Evolutionary conservation across 2,888 invertebrate species (phyloP), one percentile per base, ranked within the genome.

Genomic region (Drosophila emarginata): DNA sequence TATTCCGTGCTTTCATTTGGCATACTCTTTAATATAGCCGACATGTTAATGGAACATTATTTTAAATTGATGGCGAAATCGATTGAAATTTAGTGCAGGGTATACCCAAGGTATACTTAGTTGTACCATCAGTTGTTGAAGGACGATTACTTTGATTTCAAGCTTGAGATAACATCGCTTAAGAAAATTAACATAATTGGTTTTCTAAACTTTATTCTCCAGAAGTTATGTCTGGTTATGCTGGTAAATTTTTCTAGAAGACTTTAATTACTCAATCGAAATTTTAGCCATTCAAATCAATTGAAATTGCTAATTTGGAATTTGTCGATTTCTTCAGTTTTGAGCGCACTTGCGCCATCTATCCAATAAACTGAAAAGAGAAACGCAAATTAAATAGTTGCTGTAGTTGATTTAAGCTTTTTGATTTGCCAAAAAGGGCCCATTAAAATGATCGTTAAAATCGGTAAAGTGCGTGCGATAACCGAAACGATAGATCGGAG

Each of bases 401-500:
- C 6, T 2, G 6, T 14, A 36, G 32, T 54, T 54, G 11, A 32
- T 18, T 54, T 18, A 15, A 54, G 18, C 36, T 54, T 52, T 52
- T 36, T n/a, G 36, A 36, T 54, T 45, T 21, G 45, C 45, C 21
- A 54, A 36, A 18, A 36, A 54, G 54, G 54, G 54, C 18, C 54
- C 54, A 54, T 54, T 26, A 54, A 36, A 45, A 2, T 21, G 45
- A 45, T 45, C 45, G 21, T 45, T 12, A 45, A 45, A 45, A 45
- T 45, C 45, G 18, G 45, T 45, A 21, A 45, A 45, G 54, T 54
- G 54, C 36, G 54, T 40, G 39, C 21, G 37, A 18, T 23, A 39
- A 28, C 58, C 57, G 23, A n/a, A 37, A 39, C 54, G 54, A 36
- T 36, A 12, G 14, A 52, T 32, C 32, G 36, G 18, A 54, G 78